Conservation (phyloP, 2,888 invertebrate species). For the Autographa gamma region DNA sequence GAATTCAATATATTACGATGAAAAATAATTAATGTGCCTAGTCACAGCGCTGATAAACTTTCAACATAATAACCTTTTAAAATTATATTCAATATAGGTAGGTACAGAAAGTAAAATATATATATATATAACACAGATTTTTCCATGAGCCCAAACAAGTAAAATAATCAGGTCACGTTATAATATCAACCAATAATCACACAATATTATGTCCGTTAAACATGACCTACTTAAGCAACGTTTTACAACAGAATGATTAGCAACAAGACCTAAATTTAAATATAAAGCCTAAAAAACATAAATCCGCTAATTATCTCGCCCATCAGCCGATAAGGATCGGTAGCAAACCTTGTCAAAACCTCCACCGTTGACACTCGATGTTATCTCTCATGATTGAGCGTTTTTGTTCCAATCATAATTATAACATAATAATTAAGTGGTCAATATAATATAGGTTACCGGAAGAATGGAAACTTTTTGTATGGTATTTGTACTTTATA, state of each 20-base stretch:
- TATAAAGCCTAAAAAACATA: conserved; percentile 12
- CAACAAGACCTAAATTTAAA: neutral
- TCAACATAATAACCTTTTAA: too few species aligned
- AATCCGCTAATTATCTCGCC: conserved; percentile 43
- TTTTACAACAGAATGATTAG: neutral
- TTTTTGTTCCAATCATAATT: conserved; percentile 73
- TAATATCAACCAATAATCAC: too few species aligned
- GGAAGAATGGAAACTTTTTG: conserved; percentile 49
- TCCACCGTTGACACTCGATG: conserved; percentile 68
- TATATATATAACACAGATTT: too few species aligned
- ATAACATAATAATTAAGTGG: conserved; percentile 67
- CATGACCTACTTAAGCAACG: neutral
- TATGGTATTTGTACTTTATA: neutral
- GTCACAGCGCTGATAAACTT: too few species aligned
- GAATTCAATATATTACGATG: neutral
- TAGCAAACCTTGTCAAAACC: conserved; percentile 65
- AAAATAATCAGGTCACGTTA: too few species aligned
- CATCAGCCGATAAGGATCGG: conserved; percentile 64
- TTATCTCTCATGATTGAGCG: conserved; percentile 79
- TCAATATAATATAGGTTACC: conserved; percentile 48
- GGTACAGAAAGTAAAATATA: too few species aligned
- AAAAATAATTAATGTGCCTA: too few species aligned
- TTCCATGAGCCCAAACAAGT: too few species aligned
- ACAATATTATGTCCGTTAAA: neutral
- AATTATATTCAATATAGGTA: too few species aligned